Base-by-base conservation (phyloP, 2,888 invertebrate species). In the Amiota mariae region DNA sequence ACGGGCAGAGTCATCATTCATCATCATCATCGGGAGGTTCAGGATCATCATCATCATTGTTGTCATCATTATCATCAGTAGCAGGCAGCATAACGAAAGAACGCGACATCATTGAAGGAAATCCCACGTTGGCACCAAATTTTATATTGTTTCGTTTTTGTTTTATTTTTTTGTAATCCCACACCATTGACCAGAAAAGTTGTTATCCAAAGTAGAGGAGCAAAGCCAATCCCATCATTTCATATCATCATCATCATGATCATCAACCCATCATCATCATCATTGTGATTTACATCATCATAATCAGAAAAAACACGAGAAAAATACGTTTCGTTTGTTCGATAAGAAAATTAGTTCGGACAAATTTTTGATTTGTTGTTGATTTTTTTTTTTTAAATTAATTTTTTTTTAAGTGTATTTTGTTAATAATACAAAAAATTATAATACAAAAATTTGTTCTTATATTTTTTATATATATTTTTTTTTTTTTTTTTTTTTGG, bases 261-360 rank as follows among this genome's bases (percentile, higher is more conserved):
- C 84, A 84, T 63, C 63, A 63, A 63, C 63, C 63, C 63, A 80
- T 88, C 88, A 87, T 87, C 88, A 88, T 84, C 83, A 84, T 88
- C 85, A 87, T 89, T 81, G 82, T 89, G 81, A 86, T 88, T 79
- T 84, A 24, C 92, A 89, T 87, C 88, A 89, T 88, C 89, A 89
- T 89, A 88, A 87, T 89, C 89, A 88, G 89, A 89, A 89, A 89
- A 89, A 90, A 90, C 90, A 90, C 90, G 90, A 90, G 90, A 90
- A 90, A 90, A 90, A 90, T 90, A 90, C 90, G 90, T 90, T 89
- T 90, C 90, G 90, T 88, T 89, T 90, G 88, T 90, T 90, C 90
- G 90, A 87, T 90, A 90, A 90, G 90, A 90, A 90, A 90, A 90
- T 89, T 90, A 89, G 90, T 90, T 90, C 89, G 90, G 90, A 90